These are phyloP conservation scores for Ploceus nigricollis DNA, from an alignment of 2,113 vertebrate genomes.

Conservation along the genomic window DNA sequence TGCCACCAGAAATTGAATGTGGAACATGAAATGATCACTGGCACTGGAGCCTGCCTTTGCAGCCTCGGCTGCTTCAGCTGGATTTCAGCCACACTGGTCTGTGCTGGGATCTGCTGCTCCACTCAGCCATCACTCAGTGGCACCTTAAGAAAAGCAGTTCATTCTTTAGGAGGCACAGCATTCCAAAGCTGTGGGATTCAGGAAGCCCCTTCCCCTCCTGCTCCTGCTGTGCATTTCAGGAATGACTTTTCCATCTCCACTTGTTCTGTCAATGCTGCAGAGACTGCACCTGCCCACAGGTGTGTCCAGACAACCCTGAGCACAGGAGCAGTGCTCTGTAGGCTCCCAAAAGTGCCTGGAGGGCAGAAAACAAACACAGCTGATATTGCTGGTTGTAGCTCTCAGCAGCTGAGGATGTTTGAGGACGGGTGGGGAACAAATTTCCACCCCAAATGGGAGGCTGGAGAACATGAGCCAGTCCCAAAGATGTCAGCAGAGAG, in stretches of 20 bases:
- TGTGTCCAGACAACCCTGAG: background rate
- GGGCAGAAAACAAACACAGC: background rate
- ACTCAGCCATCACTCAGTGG: background rate
- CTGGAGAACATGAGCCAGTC: background rate
- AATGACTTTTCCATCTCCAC: background rate
- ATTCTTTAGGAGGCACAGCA: background rate
- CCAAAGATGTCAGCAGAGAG: background rate
- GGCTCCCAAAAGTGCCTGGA: background rate
- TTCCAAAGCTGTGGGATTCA: background rate
- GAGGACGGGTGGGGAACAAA: background rate
- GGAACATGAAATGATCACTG: background rate
- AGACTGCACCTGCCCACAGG: background rate
- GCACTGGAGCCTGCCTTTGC: background rate
- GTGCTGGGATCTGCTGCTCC: background rate
- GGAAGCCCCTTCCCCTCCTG: background rate
- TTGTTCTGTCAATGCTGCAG: background rate
- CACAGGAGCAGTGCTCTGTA: background rate
- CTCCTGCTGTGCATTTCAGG: background rate
- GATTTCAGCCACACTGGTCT: background rate
- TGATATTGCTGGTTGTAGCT: background rate
- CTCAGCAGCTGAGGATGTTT: background rate
- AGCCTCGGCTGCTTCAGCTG: background rate
- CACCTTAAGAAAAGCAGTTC: background rate
- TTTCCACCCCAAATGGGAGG: background rate
- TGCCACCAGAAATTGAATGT: constrained; percentile 5